Conservation (phyloP, 2,113 vertebrate species). For the Brienomyrus brachyistius region DNA sequence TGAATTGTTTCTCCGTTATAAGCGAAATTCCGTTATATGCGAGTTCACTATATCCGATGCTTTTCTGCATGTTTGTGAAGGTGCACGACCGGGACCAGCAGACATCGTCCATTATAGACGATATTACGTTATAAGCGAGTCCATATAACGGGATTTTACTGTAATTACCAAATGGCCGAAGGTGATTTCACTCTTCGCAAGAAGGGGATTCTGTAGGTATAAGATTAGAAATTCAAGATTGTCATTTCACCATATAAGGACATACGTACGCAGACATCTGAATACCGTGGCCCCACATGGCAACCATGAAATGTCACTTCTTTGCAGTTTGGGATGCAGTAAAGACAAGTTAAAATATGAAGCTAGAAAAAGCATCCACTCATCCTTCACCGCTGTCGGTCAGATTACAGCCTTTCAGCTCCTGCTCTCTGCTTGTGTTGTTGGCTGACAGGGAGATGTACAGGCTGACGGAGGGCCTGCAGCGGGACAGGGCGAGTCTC, state of each 20-base stretch:
- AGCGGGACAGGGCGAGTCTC: constrained; percentile 81
- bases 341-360: background rate
- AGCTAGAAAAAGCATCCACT: background rate
- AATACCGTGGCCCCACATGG: background rate
- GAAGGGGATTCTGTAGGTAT: background rate
- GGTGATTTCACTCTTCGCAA: background rate
- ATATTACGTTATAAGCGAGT: too few species aligned
- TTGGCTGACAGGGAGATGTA: constrained; percentile 74
- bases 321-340: background rate
- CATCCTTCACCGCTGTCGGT: background rate
- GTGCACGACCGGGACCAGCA: too few species aligned
- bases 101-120: too few species aligned
- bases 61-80: too few species aligned
- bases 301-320: background rate
- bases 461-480: constrained; percentile 74
- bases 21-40: too few species aligned
- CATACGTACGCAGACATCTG: background rate
- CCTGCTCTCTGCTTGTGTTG: background rate
- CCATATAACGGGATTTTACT: too few species aligned
- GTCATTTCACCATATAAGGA: background rate
- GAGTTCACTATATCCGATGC: too few species aligned
- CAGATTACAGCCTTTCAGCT: background rate
- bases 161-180: background rate
- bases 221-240: background rate
- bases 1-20: too few species aligned